Evolutionary conservation across 1,140 invertebrate genomes (phyloP).

Genomic region (Mizuhopecten yessoensis): DNA sequence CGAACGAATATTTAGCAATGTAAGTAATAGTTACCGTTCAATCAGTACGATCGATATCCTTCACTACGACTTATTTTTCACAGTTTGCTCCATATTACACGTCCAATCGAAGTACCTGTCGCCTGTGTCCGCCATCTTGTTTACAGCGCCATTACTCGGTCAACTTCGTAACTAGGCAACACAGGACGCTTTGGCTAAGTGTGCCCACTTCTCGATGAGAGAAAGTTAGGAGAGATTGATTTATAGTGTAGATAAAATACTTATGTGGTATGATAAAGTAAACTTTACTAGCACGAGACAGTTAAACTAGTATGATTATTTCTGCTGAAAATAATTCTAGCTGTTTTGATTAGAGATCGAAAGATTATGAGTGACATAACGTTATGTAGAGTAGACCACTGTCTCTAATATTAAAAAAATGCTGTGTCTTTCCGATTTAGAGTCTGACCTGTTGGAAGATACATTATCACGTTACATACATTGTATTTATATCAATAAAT

Average conservation of each 20-base stretch:
- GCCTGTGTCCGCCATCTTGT: constrained; percentile 27
- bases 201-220: neutral
- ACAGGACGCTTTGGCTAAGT: constrained; percentile 24
- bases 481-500: too few species aligned
- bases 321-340: too few species aligned
- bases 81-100: constrained; percentile 6
- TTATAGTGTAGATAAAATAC: neutral
- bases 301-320: too few species aligned
- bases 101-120: constrained; percentile 6
- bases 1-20: neutral
- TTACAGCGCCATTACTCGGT: constrained; percentile 37
- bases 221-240: neutral
- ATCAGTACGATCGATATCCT: neutral
- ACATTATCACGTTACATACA: too few species aligned
- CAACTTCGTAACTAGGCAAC: constrained; percentile 37
- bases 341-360: too few species aligned
- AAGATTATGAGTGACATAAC: too few species aligned
- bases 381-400: too few species aligned
- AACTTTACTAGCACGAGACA: too few species aligned
- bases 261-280: too few species aligned
- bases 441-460: too few species aligned
- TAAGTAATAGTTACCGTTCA: constrained; percentile 4
- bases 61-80: constrained; percentile 20
- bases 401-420: too few species aligned
- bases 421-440: too few species aligned